A percentile compares a stretch with the other conserved stretches of the same genome.
Evolutionary conservation across 2,888 invertebrate genomes (phyloP).

Genomic region (Synergus itoensis): DNA sequence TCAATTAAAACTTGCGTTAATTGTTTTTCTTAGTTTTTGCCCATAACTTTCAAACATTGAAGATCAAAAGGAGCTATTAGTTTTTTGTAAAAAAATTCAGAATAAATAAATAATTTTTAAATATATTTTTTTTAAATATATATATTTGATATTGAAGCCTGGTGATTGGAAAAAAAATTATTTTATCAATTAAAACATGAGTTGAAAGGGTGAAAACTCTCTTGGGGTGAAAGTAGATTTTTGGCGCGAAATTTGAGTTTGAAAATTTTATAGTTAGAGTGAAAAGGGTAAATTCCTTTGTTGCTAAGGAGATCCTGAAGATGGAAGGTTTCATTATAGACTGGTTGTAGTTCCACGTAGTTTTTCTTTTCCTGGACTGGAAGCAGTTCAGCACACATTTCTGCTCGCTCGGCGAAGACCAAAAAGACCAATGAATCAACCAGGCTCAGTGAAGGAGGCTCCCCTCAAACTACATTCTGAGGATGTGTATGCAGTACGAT

Average conservation of each 20-base stretch:
- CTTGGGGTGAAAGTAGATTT: too few species aligned
- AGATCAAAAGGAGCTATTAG: too few species aligned
- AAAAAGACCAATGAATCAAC: constrained; percentile 39
- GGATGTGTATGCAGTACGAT: constrained; percentile 21
- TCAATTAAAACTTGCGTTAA: background rate
- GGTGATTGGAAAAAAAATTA: too few species aligned
- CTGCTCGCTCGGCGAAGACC: constrained; percentile 7
- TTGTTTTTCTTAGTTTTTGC: background rate
- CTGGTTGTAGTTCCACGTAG: constrained; percentile 16
- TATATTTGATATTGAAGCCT: too few species aligned
- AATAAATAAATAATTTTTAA: too few species aligned
- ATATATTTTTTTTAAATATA: too few species aligned
- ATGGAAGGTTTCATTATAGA: background rate
- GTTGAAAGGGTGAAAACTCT: too few species aligned
- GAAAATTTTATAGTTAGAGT: background rate
- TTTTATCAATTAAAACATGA: too few species aligned
- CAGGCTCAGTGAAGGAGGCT: constrained; percentile 16
- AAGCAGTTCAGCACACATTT: background rate
- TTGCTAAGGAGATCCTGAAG: background rate
- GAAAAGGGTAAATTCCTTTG: background rate
- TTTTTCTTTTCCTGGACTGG: constrained; percentile 3
- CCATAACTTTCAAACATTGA: background rate
- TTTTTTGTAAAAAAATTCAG: too few species aligned
- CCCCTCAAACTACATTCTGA: constrained; percentile 38
- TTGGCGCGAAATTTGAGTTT: background rate